Evolutionary conservation across 2,888 invertebrate species (phyloP), one percentile per base, ranked within the genome.

Genomic region (Asteroscopus sphinx): DNA sequence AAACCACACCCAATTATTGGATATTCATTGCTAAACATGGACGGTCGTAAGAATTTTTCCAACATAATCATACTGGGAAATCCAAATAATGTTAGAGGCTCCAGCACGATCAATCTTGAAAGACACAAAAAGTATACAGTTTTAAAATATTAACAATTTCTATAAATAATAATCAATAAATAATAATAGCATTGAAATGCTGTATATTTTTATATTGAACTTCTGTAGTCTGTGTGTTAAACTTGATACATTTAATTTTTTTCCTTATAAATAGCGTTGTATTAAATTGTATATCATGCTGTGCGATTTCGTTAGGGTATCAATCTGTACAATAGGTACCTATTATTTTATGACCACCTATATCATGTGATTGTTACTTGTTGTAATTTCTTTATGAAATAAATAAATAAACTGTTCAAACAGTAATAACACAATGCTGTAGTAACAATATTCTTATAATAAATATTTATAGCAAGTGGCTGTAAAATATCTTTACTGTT

Each of bases 401-500:
- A n/a, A 42, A 42, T 62, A 28, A 47, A 54, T 44, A 48, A 45
- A 63, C n/a, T 28, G 6, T 3, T 52, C 17, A 33, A 58, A 40
- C 37, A 16, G 21, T 32, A 35, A 39, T 17, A 52, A 58, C 42
- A 57, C 58, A 67, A 45, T 44, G n/a, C 46, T 9, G 17, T 30
- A 44, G 40, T 44, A 57, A 65, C 41, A 42, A 56, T 54, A 36
- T 51, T 70, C 28, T 35, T 45, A 39, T 12, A 49, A 33, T 56
- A 40, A 58, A 65, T 37, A 5, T 67, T 65, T 48, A 58, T 45
- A 15, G 40, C 26, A 15, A 55, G 32, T 30, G 40, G 44, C 7
- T 45, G 44, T 66, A 15, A 70, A 70, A 42, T n/a, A 7, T 32
- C 9, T 49, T 51, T 66, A 65, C 52, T 30, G 44, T 45, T 25